These are phyloP conservation scores for Drosophila aldrichi DNA, from an alignment of 2,888 invertebrate species.

Conservation along the genomic window DNA sequence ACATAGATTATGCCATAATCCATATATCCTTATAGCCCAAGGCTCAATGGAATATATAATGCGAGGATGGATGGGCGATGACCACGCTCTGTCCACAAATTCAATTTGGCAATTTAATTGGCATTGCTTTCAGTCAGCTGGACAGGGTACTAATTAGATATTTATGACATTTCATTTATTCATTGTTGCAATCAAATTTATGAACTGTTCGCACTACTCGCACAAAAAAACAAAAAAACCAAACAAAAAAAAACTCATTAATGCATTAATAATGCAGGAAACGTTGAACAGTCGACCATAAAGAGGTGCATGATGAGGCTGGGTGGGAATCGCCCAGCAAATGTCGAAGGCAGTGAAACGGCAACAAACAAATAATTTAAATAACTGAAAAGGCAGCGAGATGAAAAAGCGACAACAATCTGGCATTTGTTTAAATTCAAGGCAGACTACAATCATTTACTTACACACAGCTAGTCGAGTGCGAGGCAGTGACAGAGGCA, in stretches of 20 bases:
- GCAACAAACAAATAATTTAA: conserved; percentile 31
- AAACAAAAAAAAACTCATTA: conserved; percentile 45
- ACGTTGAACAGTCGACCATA: background rate
- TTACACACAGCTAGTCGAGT: conserved; percentile 25
- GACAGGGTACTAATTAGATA: conserved; percentile 39
- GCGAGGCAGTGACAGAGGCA: too few species aligned
- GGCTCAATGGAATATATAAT: background rate
- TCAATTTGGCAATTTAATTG: conserved; percentile 10
- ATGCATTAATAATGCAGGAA: conserved; percentile 65
- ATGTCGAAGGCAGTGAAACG: conserved; percentile 61
- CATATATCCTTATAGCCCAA: too few species aligned
- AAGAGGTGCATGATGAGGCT: conserved; percentile 25
- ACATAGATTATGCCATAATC: background rate
- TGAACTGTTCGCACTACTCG: conserved; percentile 32
- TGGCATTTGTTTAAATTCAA: conserved; percentile 76
- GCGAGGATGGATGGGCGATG: background rate
- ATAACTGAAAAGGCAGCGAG: conserved; percentile 37
- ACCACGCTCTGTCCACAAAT: conserved; percentile 5
- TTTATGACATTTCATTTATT: conserved; percentile 58
- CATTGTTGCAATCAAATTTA: conserved; percentile 53
- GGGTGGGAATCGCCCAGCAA: conserved; percentile 20
- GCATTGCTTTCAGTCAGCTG: conserved; percentile 1
- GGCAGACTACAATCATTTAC: conserved; percentile 72
- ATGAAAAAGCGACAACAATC: conserved; percentile 62
- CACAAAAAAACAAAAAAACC: background rate